Conservation (phyloP, 2,113 vertebrate genomes). For the Stictonetta naevosa region DNA sequence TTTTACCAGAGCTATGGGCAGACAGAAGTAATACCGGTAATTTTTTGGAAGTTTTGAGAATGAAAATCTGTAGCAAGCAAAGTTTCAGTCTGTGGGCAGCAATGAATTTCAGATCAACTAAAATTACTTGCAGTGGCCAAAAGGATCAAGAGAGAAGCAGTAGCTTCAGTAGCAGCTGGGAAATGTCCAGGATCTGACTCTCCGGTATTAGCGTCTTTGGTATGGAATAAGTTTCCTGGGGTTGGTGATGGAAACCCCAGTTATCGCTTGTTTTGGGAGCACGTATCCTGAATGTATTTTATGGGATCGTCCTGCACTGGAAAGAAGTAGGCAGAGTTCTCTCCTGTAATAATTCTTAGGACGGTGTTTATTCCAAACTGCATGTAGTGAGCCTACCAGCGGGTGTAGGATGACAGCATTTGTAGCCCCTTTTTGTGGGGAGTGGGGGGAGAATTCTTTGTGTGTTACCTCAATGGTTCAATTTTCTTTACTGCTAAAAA, state of each 20-base stretch:
- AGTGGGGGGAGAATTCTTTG: not conserved
- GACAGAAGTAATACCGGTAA: not conserved
- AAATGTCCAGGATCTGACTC: not conserved
- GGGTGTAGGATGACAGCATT: not conserved
- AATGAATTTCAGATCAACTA: not conserved
- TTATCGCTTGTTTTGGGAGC: not conserved
- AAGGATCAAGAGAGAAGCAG: not conserved
- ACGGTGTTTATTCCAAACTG: not conserved
- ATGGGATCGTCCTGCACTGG: not conserved
- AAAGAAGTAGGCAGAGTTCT: not conserved
- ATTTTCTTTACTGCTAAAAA: not conserved
- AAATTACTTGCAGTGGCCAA: not conserved
- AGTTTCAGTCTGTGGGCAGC: not conserved
- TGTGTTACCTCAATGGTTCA: not conserved
- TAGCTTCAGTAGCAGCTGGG: not conserved
- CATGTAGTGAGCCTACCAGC: not conserved
- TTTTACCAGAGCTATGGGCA: not conserved
- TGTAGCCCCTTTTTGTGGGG: not conserved
- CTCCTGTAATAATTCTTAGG: not conserved
- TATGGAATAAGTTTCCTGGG: not conserved
- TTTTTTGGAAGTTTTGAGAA: not conserved
- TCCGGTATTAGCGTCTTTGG: not conserved
- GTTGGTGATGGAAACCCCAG: not conserved
- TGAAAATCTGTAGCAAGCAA: not conserved
- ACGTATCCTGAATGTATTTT: not conserved